Percentiles rank a stretch among this genome's conserved stretches.
Conservation (phyloP, 1,140 invertebrate genomes). For the Ladona fulva region DNA sequence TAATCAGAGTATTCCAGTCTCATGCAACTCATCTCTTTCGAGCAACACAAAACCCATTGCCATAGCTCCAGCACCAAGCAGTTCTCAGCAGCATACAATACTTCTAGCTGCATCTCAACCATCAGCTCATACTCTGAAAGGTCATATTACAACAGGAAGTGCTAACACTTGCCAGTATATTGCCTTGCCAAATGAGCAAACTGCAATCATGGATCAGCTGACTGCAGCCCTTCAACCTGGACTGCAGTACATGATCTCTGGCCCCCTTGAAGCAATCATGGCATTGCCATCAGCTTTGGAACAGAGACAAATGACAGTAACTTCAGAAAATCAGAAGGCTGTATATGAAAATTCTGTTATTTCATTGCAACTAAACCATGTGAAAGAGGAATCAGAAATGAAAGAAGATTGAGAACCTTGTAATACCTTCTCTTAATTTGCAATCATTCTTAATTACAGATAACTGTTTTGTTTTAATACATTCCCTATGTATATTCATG, state of each 20-base stretch:
- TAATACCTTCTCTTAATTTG: too few species aligned
- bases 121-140: not conserved
- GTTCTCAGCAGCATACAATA: not conserved
- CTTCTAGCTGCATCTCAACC: not conserved
- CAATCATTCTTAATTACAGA: too few species aligned
- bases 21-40: not conserved
- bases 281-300: not conserved
- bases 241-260: constrained; percentile 12
- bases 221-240: constrained; percentile 3
- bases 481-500: too few species aligned
- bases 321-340: not conserved
- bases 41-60: not conserved
- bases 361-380: not conserved
- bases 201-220: not conserved
- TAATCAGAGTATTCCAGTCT: not conserved
- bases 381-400: not conserved
- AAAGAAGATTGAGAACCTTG: not conserved
- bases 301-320: not conserved
- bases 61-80: not conserved
- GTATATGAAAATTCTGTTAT: not conserved
- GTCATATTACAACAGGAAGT: not conserved
- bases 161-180: not conserved
- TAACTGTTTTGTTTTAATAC: too few species aligned
- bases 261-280: constrained; percentile 12
- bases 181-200: constrained; percentile 3